Conservation (phyloP, 2,888 invertebrate genomes). For the Notodonta ziczac region DNA sequence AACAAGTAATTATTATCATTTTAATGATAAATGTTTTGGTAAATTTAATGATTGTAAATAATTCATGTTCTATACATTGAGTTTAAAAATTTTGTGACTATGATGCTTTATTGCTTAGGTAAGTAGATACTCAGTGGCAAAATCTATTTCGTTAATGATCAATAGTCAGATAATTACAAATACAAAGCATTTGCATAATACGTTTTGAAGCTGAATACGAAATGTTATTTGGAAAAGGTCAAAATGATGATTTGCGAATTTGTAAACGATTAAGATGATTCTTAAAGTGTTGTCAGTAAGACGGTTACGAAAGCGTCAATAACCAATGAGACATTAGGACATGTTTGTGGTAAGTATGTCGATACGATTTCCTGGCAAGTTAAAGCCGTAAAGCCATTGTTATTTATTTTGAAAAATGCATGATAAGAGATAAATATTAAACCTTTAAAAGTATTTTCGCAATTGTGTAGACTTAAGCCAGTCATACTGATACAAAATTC, state of each 20-base stretch:
- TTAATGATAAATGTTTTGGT: too few relatives aligned
- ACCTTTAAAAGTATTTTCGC: too few relatives aligned
- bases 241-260: conserved; percentile 41
- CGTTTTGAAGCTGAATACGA: conserved; percentile 28
- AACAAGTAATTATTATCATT: too few relatives aligned
- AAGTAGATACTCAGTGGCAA: background rate
- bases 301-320: conserved; percentile 3
- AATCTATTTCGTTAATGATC: conserved; percentile 3
- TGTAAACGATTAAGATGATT: conserved; percentile 19
- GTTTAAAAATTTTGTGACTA: too few relatives aligned
- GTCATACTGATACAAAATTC: too few relatives aligned
- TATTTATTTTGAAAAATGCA: too few relatives aligned
- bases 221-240: conserved; percentile 35
- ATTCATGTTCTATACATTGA: too few relatives aligned
- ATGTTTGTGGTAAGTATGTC: background rate
- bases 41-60: too few relatives aligned
- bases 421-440: too few relatives aligned
- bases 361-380: background rate
- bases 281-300: conserved; percentile 14
- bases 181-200: conserved; percentile 25
- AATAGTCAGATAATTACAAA: conserved; percentile 27
- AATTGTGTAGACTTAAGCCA: too few relatives aligned
- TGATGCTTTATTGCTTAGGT: too few relatives aligned
- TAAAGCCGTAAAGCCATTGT: background rate
- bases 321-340: background rate